phyloP scores from a whole-genome alignment of 2,797 vertebrate genomes.

The Corythornis leucogaster region DNA sequence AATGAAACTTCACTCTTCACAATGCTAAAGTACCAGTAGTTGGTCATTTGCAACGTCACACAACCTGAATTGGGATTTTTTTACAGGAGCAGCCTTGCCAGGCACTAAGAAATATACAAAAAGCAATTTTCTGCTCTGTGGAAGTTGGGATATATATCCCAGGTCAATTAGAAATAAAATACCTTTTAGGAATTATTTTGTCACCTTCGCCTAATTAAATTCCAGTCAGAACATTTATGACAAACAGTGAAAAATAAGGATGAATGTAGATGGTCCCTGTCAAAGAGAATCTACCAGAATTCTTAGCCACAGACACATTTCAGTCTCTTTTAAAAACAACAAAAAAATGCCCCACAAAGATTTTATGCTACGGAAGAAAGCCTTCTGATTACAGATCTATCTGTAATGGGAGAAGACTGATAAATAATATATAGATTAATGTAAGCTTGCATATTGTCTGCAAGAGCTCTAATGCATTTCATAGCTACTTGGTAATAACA shows the following conservation, averaged over 20 bases:
- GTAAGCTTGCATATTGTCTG: constrained; percentile 24
- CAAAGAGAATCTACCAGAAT: not conserved
- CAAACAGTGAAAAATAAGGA: not conserved
- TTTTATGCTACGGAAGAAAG: not conserved
- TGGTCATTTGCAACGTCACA: not conserved
- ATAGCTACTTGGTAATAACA: constrained; percentile 22
- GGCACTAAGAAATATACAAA: not conserved
- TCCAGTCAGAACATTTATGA: not conserved
- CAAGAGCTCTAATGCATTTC: constrained; percentile 41
- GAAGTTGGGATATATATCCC: not conserved
- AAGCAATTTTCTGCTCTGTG: not conserved
- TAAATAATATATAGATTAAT: constrained; percentile 63
- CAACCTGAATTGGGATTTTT: not conserved
- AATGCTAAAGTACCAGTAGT: not conserved
- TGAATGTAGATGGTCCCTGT: not conserved
- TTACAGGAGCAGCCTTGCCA: not conserved
- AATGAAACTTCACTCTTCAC: not conserved
- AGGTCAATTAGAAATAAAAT: not conserved
- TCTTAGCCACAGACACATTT: not conserved
- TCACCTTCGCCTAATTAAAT: not conserved
- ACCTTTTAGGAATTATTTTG: not conserved
- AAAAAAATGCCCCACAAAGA: not conserved
- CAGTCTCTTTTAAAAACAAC: not conserved
- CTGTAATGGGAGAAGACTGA: constrained; percentile 51
- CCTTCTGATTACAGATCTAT: constrained; percentile 23